These are phyloP conservation scores for Danio tinwini DNA, from an alignment of 2,797 vertebrate genomes.

Conservation along the genomic window DNA sequence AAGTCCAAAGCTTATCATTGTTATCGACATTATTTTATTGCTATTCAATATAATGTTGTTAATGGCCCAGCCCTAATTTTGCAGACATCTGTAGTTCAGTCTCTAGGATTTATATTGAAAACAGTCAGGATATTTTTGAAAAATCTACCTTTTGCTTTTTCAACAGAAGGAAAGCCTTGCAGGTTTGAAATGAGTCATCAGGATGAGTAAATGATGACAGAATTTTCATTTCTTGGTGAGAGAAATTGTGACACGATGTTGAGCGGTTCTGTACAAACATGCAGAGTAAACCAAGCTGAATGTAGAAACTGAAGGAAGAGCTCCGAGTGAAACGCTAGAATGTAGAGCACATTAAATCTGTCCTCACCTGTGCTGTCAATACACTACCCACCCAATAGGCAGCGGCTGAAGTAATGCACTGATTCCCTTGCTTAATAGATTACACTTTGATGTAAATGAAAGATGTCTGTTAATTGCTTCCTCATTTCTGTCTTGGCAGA, in stretches of 20 bases:
- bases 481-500: background rate
- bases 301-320: background rate
- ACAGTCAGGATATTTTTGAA: background rate
- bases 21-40: too few relatives aligned
- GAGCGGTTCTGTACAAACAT: background rate
- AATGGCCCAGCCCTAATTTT: background rate
- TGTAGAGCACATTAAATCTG: background rate
- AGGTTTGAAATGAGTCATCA: background rate
- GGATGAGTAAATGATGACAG: background rate
- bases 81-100: background rate
- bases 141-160: background rate
- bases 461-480: conserved; percentile 27
- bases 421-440: conserved; percentile 5
- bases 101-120: background rate
- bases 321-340: background rate
- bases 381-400: background rate
- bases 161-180: background rate
- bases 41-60: too few relatives aligned
- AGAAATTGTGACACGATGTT: conserved; percentile 8
- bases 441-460: conserved; percentile 17
- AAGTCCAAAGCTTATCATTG: too few relatives aligned
- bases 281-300: conserved; percentile 2
- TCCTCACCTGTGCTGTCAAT: conserved; percentile 19
- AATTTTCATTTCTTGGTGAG: background rate
- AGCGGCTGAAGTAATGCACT: background rate